Evolutionary conservation across 2,888 invertebrate genomes (phyloP), one percentile per base, ranked within the genome.

Genomic region (Acanthacorydalis orientalis): DNA sequence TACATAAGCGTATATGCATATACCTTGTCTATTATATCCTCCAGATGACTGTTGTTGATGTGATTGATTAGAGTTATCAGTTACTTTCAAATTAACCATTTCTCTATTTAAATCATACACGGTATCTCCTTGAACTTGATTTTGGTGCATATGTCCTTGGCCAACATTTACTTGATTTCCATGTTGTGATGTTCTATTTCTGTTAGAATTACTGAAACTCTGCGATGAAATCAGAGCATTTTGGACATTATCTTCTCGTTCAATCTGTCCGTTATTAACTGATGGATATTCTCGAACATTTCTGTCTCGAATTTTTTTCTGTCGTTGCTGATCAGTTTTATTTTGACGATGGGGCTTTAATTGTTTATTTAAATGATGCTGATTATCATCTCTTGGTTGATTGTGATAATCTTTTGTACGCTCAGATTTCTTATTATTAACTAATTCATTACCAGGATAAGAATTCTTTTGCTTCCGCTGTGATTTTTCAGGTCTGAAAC

Each of bases 171-270:
- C 6, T 14, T 41, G 55, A 23, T 23, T 23, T 23, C 23, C 35
- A 53, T 23, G 23, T 23, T 23, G 23, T 4, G 23, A 23, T 6
- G 57, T 52, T 44, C 51, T 50, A 55, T 56, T 48, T 60, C 63
- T 44, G 64, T 66, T 51, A 62, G 66, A 62, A 60, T 64, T 56
- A 59, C 64, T 53, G 61, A 65, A 56, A 59, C 61, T 64, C 45
- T 63, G 62, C 1, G 57, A 59, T 58, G 47, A 53, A 57, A 51
- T 60, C 44, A 44, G 52, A 12, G 48, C 39, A 38, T 37, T 53
- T 39, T 40, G 31, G 6, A 23, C 23, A 23, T 23, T 23, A 23
- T 23, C 23, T 23, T 23, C 39, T 38, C 15, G 39, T 15, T 12
- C 14, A 12, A n/a, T 38, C 12, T 38, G 12, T 38, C 39, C 15